These are phyloP conservation scores for Elegia similella DNA, from an alignment of 2,888 invertebrate genomes.

Conservation along the genomic window DNA sequence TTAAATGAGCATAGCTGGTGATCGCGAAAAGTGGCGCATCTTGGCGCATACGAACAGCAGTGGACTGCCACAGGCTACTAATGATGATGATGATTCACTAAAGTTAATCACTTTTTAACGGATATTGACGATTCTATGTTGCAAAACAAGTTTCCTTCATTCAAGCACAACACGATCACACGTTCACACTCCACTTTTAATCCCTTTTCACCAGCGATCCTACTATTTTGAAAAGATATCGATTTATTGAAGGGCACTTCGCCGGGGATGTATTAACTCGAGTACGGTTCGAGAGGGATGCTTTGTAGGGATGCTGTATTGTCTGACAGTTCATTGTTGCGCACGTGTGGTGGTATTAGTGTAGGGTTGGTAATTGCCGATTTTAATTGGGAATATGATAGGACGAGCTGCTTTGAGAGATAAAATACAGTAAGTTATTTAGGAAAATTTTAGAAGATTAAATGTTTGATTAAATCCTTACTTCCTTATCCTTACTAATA, in stretches of 20 bases:
- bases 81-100: too few relatives aligned
- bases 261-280: constrained; percentile 12
- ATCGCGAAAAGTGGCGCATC: too few relatives aligned
- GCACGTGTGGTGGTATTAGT: constrained; percentile 3
- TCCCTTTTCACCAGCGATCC: not conserved
- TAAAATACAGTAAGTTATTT: not conserved
- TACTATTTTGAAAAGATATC: constrained; percentile 29
- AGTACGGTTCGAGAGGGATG: constrained; percentile 7
- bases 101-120: too few relatives aligned
- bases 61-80: too few relatives aligned
- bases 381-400: constrained; percentile 9
- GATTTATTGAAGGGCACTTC: constrained; percentile 27
- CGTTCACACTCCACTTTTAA: not conserved
- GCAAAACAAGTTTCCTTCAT: too few relatives aligned
- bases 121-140: too few relatives aligned
- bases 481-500: too few relatives aligned
- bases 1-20: too few relatives aligned
- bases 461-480: too few relatives aligned
- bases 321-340: constrained; percentile 2
- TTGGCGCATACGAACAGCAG: too few relatives aligned
- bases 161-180: too few relatives aligned
- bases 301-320: not conserved
- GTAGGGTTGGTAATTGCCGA: not conserved
- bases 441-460: too few relatives aligned
- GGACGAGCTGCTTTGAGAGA: not conserved